Conservation (phyloP, 2,797 vertebrate genomes). For the Myioborus miniatus region DNA sequence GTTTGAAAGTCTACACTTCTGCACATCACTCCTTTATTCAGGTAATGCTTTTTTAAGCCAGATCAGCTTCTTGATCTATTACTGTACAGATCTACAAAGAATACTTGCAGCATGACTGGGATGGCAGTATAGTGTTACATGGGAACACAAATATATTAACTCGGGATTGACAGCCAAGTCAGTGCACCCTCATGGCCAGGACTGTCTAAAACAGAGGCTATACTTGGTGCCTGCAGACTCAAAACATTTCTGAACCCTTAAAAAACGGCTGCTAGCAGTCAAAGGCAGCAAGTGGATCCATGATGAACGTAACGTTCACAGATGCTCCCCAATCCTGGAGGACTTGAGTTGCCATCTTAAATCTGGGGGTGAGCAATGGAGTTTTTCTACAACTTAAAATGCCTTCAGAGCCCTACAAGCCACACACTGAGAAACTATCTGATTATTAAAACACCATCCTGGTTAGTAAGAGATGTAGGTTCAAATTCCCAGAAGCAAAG, state of each 20-base stretch:
- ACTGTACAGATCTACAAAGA: neutral
- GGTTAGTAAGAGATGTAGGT: neutral
- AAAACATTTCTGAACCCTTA: neutral
- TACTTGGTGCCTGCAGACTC: neutral
- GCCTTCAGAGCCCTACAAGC: neutral
- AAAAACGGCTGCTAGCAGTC: neutral
- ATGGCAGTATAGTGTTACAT: neutral
- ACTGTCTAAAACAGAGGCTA: neutral
- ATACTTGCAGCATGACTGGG: neutral
- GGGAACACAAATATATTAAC: neutral
- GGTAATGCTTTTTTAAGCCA: constrained; percentile 10
- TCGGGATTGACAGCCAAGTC: neutral
- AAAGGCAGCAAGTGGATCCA: neutral
- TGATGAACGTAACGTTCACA: accelerated
- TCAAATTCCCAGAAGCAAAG: neutral
- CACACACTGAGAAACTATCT: neutral
- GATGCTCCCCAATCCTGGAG: neutral
- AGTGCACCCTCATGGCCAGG: neutral
- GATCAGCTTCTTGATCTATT: constrained; percentile 5
- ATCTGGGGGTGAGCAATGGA: neutral
- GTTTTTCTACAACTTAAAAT: neutral
- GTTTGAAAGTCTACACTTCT: neutral
- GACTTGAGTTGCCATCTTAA: neutral
- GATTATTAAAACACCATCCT: neutral
- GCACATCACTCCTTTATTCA: neutral